Evolutionary conservation across 2,888 invertebrate genomes (phyloP).

Genomic region (Camponotus fellah): DNA sequence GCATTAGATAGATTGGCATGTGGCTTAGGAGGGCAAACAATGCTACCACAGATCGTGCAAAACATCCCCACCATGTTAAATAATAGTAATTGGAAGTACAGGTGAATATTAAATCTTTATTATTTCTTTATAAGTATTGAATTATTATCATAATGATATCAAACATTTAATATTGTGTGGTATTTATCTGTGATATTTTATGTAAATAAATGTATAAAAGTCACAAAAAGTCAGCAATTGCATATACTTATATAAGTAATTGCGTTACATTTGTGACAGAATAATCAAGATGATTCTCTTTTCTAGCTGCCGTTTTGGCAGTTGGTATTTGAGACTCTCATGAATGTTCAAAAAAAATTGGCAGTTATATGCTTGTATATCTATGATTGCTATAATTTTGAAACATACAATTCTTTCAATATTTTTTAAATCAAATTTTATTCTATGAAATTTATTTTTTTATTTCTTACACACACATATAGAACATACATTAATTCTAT

Average conservation of each 20-base stretch:
- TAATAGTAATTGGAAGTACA: slow-evolving; percentile 93
- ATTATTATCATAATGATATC: background rate
- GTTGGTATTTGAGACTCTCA: slow-evolving; percentile 51
- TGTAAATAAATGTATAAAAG: background rate
- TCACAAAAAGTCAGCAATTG: slow-evolving; percentile 81
- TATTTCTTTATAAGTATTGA: background rate
- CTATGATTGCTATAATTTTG: slow-evolving; percentile 68
- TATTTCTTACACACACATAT: background rate
- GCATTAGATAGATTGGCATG: slow-evolving; percentile 99
- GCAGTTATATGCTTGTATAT: slow-evolving; percentile 47
- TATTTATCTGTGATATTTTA: background rate
- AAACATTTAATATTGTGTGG: background rate
- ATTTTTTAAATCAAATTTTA: slow-evolving; percentile 14
- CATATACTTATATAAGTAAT: slow-evolving; percentile 68
- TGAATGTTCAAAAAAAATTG: slow-evolving; percentile 74
- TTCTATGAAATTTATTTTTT: background rate
- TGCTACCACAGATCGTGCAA: slow-evolving; percentile 95
- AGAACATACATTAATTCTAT: background rate
- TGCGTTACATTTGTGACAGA: slow-evolving; percentile 83
- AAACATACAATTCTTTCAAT: slow-evolving; percentile 72
- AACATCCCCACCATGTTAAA: slow-evolving; percentile 95
- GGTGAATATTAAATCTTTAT: slow-evolving; percentile 83
- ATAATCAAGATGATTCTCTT: slow-evolving; percentile 69
- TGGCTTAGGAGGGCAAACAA: slow-evolving; percentile 97
- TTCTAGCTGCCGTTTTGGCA: slow-evolving; percentile 76